Conservation (phyloP, 1,140 invertebrate species). For the Andrena cerasifolii region DNA sequence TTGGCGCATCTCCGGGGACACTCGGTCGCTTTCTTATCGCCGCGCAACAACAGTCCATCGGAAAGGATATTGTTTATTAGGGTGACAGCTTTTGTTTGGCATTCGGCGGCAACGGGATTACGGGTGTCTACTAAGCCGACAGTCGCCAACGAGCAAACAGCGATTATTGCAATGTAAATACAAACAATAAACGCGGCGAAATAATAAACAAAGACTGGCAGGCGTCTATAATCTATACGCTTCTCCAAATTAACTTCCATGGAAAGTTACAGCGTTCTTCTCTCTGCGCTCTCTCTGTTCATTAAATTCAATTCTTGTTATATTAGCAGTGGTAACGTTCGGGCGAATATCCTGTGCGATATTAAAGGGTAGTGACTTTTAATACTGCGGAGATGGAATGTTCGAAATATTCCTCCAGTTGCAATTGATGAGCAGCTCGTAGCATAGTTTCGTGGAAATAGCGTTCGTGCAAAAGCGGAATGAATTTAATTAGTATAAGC, state of each 20-base stretch:
- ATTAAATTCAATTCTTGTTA: too few relatives aligned
- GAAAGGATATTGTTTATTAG: slow-evolving; percentile 60
- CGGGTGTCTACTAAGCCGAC: slow-evolving; percentile 56
- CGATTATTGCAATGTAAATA: slow-evolving; percentile 64
- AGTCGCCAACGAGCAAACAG: slow-evolving; percentile 62
- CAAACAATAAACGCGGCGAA: slow-evolving; percentile 66
- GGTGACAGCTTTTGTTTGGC: slow-evolving; percentile 65
- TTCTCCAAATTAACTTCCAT: neutral
- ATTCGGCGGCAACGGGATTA: slow-evolving; percentile 68
- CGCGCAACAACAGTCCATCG: slow-evolving; percentile 46
- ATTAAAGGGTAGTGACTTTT: too few relatives aligned
- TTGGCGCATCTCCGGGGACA: slow-evolving; percentile 32
- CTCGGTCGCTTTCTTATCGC: slow-evolving; percentile 47
- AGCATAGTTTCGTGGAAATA: too few relatives aligned
- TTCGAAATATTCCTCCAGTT: too few relatives aligned
- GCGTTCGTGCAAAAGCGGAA: too few relatives aligned
- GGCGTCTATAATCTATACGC: neutral
- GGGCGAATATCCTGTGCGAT: too few relatives aligned
- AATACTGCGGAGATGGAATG: too few relatives aligned
- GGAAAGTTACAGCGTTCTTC: neutral
- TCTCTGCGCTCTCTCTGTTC: too few relatives aligned
- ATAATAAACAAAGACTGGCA: slow-evolving; percentile 20
- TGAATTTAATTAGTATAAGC: too few relatives aligned
- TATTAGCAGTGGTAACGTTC: neutral
- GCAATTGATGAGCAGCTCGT: too few relatives aligned